Base-by-base conservation (phyloP, 1,140 invertebrate genomes). In the Musca vetustissima region DNA sequence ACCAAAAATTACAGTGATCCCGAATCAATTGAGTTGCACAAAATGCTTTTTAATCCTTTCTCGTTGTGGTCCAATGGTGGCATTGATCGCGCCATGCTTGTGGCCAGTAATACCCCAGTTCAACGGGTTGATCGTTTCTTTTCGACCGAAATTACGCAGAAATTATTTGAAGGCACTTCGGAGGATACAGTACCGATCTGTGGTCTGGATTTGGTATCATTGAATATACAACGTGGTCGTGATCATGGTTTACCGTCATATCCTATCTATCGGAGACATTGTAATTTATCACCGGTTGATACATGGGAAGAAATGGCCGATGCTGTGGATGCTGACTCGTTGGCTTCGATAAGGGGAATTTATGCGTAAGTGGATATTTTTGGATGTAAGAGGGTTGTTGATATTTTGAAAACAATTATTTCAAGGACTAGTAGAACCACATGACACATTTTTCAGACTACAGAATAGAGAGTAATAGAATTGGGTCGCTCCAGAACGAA, bases 161-260 rank as follows among this genome's bases (percentile, higher is more conserved):
- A 82, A 76, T 83, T 95, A 4, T 95, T 95, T 79, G 89, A 93
- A 77, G 83, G 76, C 70, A 43, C 69, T 2, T 55, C 71, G 8
- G 77, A 76, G 24, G 74, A 80, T 49, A 70, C 55, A 11, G 0
- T 73, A 14, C 79, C 79, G 0, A 65, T 86, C 1, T 92, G 90
- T 73, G 93, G 93, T 1, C 80, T 96, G 2, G 93, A 97, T 84
- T 82, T 96, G 70, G 92, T 94, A 0, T 92, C 93, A 0, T 83
- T 95, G 59, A 95, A 96, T 79, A 92, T 96, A 69, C 92, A 95
- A 76, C 86, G 93, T 52, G 95, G 94, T 0, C 83, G 95, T 24
- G 95, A 97, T 84, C 93, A 96, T 80, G 95, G 95, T 1, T 83
- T 97, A 19, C 90, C 93, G 0, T 81, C 89, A 0, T 98, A 97